These are phyloP conservation scores for Psylliodes chrysocephalus DNA, from an alignment of 2,888 invertebrate genomes.

Conservation along the genomic window DNA sequence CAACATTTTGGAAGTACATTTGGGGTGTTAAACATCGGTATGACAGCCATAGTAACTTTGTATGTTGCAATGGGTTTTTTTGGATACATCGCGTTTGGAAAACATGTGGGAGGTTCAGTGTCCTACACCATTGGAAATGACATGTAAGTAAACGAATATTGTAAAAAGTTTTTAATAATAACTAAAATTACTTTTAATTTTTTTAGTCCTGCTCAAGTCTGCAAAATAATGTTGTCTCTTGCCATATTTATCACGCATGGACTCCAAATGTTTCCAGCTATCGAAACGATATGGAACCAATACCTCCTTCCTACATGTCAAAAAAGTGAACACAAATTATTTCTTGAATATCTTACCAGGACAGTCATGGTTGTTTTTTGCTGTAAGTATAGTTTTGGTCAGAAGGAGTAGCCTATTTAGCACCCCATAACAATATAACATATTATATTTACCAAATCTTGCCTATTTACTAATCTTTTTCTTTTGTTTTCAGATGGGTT, in stretches of 20 bases:
- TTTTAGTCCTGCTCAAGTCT: constrained; percentile 73
- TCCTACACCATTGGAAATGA: constrained; percentile 80
- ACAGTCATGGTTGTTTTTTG: constrained; percentile 82
- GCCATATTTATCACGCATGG: constrained; percentile 93
- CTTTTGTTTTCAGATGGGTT: constrained; percentile 79
- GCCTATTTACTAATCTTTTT: too few relatives aligned
- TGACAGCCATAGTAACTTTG: constrained; percentile 83
- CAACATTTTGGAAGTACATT: constrained; percentile 80
- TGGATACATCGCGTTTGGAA: constrained; percentile 89
- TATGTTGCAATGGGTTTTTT: constrained; percentile 91
- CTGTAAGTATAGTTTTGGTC: constrained; percentile 72
- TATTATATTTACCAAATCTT: too few relatives aligned
- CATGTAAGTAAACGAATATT: constrained; percentile 49
- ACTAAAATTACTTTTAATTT: too few relatives aligned
- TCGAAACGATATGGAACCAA: constrained; percentile 91
- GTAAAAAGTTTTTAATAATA: too few relatives aligned
- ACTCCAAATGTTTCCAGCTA: constrained; percentile 94
- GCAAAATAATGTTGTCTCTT: constrained; percentile 78
- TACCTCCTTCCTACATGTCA: constrained; percentile 72
- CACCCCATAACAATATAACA: too few relatives aligned
- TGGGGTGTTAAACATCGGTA: constrained; percentile 87
- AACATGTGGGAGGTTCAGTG: constrained; percentile 78
- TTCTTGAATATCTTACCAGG: constrained; percentile 84
- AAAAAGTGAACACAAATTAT: constrained; percentile 69
- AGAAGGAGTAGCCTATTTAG: not conserved